These are phyloP conservation scores for Psammodynastes pulverulentus DNA, from an alignment of 2,113 vertebrate species.

Conservation along the genomic window DNA sequence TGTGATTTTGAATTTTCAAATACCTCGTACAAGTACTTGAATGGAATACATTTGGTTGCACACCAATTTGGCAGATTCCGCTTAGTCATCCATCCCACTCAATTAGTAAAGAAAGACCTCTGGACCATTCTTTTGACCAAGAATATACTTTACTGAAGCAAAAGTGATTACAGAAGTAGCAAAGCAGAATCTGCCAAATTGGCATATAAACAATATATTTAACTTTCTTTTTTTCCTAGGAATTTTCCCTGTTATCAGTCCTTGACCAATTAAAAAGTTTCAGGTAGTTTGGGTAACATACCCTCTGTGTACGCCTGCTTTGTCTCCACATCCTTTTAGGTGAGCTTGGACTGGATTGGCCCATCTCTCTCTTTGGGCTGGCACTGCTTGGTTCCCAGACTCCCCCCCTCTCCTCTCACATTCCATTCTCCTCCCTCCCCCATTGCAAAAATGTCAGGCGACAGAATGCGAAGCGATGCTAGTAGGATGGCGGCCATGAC, in stretches of 20 bases:
- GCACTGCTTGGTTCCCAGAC: neutral
- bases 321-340: neutral
- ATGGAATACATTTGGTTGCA: neutral
- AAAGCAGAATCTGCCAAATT: neutral
- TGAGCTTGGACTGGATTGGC: neutral
- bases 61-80: neutral
- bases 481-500: neutral
- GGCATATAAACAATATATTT: neutral
- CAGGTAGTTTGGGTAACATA: neutral
- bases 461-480: neutral
- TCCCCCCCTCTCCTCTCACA: neutral
- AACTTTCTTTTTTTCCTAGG: neutral
- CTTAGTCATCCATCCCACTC: neutral
- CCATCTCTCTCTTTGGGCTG: neutral
- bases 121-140: neutral
- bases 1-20: neutral
- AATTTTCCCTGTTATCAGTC: neutral
- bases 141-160: neutral
- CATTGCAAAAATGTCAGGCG: neutral
- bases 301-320: neutral
- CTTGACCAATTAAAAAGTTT: neutral
- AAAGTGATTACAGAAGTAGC: neutral
- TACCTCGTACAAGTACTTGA: neutral
- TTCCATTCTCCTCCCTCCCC: neutral
- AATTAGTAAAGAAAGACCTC: too few relatives aligned